phyloP scores from a whole-genome alignment of 2,888 invertebrate genomes.

The Nomada fucata region DNA sequence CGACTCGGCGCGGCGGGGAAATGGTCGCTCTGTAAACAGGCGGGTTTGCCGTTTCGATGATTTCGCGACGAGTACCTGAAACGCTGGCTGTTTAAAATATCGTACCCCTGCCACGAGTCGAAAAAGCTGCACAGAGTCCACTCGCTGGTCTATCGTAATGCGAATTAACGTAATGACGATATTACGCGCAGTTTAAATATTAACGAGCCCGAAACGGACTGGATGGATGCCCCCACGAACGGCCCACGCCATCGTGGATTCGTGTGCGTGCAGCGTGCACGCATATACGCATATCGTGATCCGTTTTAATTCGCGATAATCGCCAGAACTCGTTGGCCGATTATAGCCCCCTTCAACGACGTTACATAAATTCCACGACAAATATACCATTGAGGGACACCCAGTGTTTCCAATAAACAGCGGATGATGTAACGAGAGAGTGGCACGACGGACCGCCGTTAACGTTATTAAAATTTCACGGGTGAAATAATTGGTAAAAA shows the following conservation, averaged over 20 bases:
- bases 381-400: neutral
- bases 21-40: slow-evolving; percentile 33
- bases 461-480: neutral
- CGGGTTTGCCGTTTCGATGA: slow-evolving; percentile 39
- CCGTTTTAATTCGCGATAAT: slow-evolving; percentile 48
- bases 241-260: neutral
- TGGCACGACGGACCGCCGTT: neutral
- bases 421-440: neutral
- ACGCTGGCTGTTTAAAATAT: slow-evolving; percentile 43
- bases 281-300: neutral
- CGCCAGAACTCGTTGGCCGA: slow-evolving; percentile 8
- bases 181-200: slow-evolving; percentile 59
- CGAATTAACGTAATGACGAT: slow-evolving; percentile 57
- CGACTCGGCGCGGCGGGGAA: slow-evolving; percentile 2
- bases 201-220: slow-evolving; percentile 44
- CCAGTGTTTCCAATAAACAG: neutral
- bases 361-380: slow-evolving; percentile 24
- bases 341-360: slow-evolving; percentile 13
- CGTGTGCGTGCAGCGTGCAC: neutral
- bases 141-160: slow-evolving; percentile 12
- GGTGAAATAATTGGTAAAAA: neutral
- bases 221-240: slow-evolving; percentile 27
- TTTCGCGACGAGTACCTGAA: slow-evolving; percentile 15
- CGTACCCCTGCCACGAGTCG: neutral
- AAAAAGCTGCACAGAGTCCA: slow-evolving; percentile 1